Evolutionary conservation across 2,113 vertebrate species (phyloP).

Genomic region (Pluvianellus socialis): DNA sequence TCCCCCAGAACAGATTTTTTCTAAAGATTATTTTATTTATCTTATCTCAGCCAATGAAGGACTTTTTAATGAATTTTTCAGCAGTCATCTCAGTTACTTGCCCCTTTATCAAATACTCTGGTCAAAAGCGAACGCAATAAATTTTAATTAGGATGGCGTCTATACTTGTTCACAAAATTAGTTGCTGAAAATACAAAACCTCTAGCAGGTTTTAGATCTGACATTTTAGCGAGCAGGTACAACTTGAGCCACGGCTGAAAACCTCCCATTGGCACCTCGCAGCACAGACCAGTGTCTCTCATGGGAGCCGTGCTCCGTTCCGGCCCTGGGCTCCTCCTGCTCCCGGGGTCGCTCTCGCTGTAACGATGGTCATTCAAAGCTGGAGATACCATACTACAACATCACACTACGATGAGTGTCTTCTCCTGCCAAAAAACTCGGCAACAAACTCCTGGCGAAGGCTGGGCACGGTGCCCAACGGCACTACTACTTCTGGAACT

Average conservation of each 20-base stretch:
- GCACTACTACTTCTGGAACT: neutral
- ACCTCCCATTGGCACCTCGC: neutral
- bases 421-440: neutral
- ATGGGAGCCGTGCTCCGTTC: rapidly evolving
- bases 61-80: neutral
- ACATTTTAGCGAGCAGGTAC: neutral
- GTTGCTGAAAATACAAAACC: neutral
- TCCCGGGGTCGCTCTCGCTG: neutral
- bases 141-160: neutral
- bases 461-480: neutral
- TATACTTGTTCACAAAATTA: neutral
- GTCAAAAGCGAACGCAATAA: neutral
- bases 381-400: neutral
- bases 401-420: neutral
- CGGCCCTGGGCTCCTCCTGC: neutral
- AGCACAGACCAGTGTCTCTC: rapidly evolving
- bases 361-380: rapidly evolving
- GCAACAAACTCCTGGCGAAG: neutral
- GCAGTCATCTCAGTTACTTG: neutral
- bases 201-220: neutral
- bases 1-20: neutral
- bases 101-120: neutral
- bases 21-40: neutral
- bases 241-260: neutral
- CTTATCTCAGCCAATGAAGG: neutral